Percentiles rank a stretch among this genome's conserved stretches.
Conservation (phyloP, 1,140 invertebrate genomes). For the Ridgeia piscesae region DNA sequence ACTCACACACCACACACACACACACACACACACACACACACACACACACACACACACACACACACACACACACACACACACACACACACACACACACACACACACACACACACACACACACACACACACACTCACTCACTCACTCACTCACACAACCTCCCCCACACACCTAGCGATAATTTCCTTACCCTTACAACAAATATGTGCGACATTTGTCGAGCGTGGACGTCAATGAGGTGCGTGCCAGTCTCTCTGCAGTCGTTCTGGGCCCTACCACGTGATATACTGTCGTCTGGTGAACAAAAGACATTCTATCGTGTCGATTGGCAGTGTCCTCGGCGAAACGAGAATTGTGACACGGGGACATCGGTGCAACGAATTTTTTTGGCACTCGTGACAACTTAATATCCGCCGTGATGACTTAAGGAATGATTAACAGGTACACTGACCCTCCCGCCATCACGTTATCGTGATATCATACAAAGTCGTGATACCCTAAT, state of each 20-base stretch:
- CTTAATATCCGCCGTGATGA: not conserved
- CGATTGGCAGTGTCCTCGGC: not conserved
- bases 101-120: too few relatives aligned
- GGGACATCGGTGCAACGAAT: not conserved
- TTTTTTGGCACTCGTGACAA: not conserved
- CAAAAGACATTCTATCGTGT: not conserved
- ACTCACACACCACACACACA: too few relatives aligned
- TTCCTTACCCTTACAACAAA: not conserved
- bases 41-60: not conserved
- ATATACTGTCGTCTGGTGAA: not conserved
- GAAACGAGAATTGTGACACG: not conserved
- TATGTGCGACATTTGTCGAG: not conserved
- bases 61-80: not conserved
- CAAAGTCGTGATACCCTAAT: not conserved
- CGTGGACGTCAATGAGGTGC: not conserved
- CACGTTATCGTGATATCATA: not conserved
- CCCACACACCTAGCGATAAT: not conserved
- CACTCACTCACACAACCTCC: too few relatives aligned
- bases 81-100: not conserved
- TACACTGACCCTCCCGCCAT: not conserved
- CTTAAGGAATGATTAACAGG: not conserved
- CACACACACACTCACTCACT: too few relatives aligned
- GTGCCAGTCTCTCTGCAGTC: not conserved
- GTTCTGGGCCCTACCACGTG: not conserved
- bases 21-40: not conserved